phyloP scores from a whole-genome alignment of 2,888 invertebrate genomes.

The Chaetogeoica ovagalla region DNA sequence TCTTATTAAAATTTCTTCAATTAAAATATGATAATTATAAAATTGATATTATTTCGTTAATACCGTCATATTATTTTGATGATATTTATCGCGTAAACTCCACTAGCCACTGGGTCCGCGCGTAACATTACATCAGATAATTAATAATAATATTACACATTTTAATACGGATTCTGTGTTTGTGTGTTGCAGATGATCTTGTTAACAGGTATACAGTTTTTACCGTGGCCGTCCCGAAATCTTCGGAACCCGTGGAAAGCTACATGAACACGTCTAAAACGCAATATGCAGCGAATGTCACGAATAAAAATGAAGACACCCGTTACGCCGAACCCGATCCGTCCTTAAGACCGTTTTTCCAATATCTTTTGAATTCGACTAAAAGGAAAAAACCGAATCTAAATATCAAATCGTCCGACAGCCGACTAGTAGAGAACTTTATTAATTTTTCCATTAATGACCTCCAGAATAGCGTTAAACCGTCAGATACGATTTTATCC shows the following conservation, averaged over 20 bases:
- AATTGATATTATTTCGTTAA: too few relatives aligned
- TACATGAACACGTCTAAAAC: constrained; percentile 23
- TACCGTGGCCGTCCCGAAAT: constrained; percentile 23
- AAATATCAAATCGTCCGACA: constrained; percentile 3
- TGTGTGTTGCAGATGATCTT: constrained; percentile 36
- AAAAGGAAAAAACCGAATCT: constrained; percentile 43
- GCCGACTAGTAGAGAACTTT: constrained; percentile 51
- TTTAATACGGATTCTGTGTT: too few relatives aligned
- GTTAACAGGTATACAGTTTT: constrained; percentile 47
- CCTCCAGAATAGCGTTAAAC: constrained; percentile 18
- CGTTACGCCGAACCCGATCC: constrained; percentile 44
- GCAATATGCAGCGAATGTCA: not conserved
- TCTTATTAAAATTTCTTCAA: too few relatives aligned
- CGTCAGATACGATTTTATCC: not conserved
- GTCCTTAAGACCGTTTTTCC: constrained; percentile 27
- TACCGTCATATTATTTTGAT: too few relatives aligned
- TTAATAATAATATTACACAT: too few relatives aligned
- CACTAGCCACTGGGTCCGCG: too few relatives aligned
- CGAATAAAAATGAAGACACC: not conserved
- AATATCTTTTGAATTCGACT: constrained; percentile 40
- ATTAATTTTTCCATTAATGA: constrained; percentile 54
- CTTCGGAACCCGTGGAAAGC: constrained; percentile 19
- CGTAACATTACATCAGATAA: too few relatives aligned
- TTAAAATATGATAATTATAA: too few relatives aligned
- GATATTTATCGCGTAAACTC: too few relatives aligned